Percentiles rank a stretch among this genome's conserved stretches.
Evolutionary conservation across 1,140 invertebrate species (phyloP).

Genomic region (Nautilus pompilius): DNA sequence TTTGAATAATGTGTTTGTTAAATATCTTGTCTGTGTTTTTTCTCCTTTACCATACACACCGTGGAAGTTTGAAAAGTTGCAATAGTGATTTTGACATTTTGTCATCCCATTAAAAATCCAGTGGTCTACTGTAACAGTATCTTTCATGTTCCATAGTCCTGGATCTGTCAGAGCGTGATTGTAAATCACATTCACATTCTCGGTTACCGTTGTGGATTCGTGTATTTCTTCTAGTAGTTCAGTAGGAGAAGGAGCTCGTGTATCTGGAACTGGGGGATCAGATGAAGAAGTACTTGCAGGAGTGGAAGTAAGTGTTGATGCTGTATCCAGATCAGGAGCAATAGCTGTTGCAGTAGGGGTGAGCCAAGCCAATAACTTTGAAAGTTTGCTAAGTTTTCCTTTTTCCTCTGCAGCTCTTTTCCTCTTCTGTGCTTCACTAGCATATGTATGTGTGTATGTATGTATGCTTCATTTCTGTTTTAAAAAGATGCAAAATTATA

Average conservation of each 20-base stretch:
- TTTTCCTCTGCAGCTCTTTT: background rate
- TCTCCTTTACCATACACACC: background rate
- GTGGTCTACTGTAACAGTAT: background rate
- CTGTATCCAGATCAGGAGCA: background rate
- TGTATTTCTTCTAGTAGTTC: background rate
- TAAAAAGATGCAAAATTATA: too few species aligned
- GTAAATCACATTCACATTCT: background rate
- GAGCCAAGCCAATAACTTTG: background rate
- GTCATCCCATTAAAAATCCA: background rate
- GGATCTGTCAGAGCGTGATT: background rate
- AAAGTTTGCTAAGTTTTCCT: background rate
- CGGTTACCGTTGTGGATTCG: background rate
- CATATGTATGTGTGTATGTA: background rate
- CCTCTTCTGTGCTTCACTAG: constrained; percentile 1
- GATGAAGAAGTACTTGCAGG: background rate
- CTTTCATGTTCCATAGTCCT: constrained; percentile 4
- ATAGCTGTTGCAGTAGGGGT: background rate
- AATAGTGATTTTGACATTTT: background rate
- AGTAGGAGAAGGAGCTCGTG: background rate
- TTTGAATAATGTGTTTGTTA: constrained; percentile 1
- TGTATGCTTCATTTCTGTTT: too few species aligned
- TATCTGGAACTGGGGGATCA: background rate
- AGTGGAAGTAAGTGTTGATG: background rate
- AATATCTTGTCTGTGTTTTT: background rate
- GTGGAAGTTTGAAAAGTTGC: constrained; percentile 4